Evolutionary conservation across 2,888 invertebrate genomes (phyloP).

Genomic region (Polietes domitor): DNA sequence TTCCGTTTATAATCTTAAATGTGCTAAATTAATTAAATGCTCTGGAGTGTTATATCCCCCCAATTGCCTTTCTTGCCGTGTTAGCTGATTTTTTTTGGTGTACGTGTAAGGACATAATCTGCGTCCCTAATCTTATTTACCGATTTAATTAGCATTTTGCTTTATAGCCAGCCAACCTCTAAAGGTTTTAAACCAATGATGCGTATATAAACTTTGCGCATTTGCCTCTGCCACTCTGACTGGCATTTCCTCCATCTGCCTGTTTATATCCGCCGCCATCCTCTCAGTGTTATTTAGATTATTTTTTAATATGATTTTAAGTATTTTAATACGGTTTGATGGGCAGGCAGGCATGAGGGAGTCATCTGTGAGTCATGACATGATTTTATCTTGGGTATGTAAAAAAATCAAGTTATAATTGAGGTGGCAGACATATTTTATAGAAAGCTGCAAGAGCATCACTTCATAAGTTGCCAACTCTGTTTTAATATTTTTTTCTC

Average conservation of each 20-base stretch:
- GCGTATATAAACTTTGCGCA: no score
- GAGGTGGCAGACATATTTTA: no score
- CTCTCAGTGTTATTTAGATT: constrained; percentile 6
- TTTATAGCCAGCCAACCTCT: neutral
- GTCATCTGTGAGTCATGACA: neutral
- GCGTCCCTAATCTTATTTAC: neutral
- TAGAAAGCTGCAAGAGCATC: no score
- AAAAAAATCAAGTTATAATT: no score
- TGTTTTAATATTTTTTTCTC: no score
- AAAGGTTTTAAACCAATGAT: no score
- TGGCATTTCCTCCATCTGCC: neutral
- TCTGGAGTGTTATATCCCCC: neutral
- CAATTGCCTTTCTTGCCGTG: neutral
- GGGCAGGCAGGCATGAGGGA: no score
- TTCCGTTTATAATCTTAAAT: neutral
- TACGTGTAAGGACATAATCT: neutral
- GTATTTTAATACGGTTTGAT: constrained; percentile 12
- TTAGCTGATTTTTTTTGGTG: neutral
- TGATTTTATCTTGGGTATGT: neutral
- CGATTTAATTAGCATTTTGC: constrained; percentile 23
- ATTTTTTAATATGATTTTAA: constrained; percentile 33
- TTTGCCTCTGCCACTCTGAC: neutral
- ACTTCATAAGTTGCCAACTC: no score
- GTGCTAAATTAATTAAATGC: constrained; percentile 21
- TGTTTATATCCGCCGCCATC: no score